Evolutionary conservation across 35 echinoderm and acorn worm genomes (phyloP).

Genomic region (Holothuria glaberrima): DNA sequence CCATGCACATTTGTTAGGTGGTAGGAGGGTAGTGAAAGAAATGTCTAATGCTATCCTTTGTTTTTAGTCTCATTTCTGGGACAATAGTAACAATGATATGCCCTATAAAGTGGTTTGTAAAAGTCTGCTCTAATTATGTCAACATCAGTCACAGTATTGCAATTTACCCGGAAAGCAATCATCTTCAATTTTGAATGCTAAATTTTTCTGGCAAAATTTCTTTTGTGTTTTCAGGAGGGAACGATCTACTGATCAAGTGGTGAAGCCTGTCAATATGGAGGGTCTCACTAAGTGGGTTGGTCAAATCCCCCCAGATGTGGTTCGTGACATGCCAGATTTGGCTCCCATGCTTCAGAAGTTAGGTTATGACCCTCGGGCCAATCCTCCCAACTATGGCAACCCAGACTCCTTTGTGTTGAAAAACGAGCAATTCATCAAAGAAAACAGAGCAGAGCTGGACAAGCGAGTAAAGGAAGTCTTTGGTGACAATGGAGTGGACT

Average conservation of each 20-base stretch:
- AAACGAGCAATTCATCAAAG: slow-evolving; percentile 69
- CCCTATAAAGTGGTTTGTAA: no score
- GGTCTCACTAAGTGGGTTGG: slow-evolving; percentile 94
- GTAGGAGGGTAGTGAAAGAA: not conserved
- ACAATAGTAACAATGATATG: no score
- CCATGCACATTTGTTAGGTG: not conserved
- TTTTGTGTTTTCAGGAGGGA: slow-evolving; percentile 71
- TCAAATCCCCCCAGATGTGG: slow-evolving; percentile 85
- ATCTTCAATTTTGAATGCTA: no score
- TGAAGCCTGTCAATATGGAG: slow-evolving; percentile 91
- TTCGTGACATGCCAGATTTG: slow-evolving; percentile 75
- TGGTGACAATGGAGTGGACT: slow-evolving; percentile 59
- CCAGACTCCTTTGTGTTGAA: slow-evolving; percentile 76
- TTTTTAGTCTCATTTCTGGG: no score
- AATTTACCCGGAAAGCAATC: no score
- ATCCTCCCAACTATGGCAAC: slow-evolving; percentile 87
- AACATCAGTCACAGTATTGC: no score
- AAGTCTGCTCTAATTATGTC: no score
- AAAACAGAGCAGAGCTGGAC: slow-evolving; percentile 39
- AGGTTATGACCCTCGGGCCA: slow-evolving; percentile 83
- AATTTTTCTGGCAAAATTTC: no score
- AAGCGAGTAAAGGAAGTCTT: slow-evolving; percentile 66
- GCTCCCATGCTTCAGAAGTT: slow-evolving; percentile 87
- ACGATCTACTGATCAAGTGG: slow-evolving; percentile 92
- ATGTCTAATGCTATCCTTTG: no score